Evolutionary conservation across 1,140 invertebrate genomes (phyloP).

Genomic region (Proales similis): DNA sequence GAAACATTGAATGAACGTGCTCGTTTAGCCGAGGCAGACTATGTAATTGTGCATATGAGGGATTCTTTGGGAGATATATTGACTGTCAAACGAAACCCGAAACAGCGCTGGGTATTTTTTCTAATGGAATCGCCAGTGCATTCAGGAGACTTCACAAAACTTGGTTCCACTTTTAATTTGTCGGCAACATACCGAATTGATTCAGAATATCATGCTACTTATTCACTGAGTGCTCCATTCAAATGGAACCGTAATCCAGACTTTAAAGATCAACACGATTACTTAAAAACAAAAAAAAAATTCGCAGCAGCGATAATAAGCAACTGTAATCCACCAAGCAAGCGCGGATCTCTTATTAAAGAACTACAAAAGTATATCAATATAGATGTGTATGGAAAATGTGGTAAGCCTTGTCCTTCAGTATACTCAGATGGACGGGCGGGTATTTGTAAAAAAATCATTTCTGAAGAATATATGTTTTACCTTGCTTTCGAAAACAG

Average conservation of each 20-base stretch:
- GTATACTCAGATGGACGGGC: background rate
- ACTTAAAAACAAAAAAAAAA: no score
- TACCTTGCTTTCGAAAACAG: conserved; percentile 38
- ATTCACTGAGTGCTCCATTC: no score
- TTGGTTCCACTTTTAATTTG: background rate
- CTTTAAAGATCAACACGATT: background rate
- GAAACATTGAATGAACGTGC: background rate
- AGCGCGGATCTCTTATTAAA: no score
- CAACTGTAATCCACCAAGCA: background rate
- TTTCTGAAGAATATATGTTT: background rate
- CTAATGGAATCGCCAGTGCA: background rate
- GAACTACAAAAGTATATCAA: background rate
- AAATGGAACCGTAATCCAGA: background rate
- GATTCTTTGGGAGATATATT: no score
- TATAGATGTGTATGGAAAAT: background rate
- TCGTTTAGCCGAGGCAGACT: background rate
- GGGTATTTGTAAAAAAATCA: background rate
- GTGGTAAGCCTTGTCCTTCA: background rate
- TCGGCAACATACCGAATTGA: background rate
- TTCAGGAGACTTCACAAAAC: background rate
- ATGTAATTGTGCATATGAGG: background rate
- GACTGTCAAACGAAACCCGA: background rate
- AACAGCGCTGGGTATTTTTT: background rate
- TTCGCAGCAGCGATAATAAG: background rate
- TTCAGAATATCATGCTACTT: background rate